Base-by-base conservation (phyloP, 23 tunicate genomes). In the Ascidia mentula region DNA sequence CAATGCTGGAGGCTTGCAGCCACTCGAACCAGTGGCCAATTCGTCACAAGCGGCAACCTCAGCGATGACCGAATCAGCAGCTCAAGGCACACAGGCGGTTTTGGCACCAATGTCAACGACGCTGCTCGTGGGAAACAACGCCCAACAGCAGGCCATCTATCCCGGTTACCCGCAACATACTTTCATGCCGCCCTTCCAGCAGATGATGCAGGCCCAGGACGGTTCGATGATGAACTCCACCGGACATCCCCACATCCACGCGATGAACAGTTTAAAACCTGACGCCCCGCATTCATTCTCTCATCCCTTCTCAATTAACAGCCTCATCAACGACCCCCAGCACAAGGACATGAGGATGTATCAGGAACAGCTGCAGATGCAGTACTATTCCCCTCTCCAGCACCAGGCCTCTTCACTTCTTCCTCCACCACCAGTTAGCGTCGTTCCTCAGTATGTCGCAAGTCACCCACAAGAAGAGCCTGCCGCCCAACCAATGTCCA, bases 291-390 rank as follows among this genome's bases (percentile, higher is more conserved):
- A 53, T 9, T 88, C 93, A 5, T 84, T 84, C 60, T 77, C 98
- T 12, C 98, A 93, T 69, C 98, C 98, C 15, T 93, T 93, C 72
- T 93, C 98, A 18, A 93, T 93, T 69, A 93, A 80, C 87, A 88
- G 94, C 59, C 36, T 93, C 24, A 87, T 89, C 75, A 73, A 39
- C 34, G 96, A 84, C 0, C 86, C 83, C 69, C 86, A 90, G 36
- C 73, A 78, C 45, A 85, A 90, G 38, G 97, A 92, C 37, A 76
- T 92, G 79, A 45, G 90, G 17, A 45, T 78, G 33, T 92, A 92
- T 72, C 92, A 79, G 31, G 97, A 92, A 40, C 69, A 53, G 24
- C 34, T 87, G 31, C 86, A 75, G 65, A 81, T 85, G 90, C 96
- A 88, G 31, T 87, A 92, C 60, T 87, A 92, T 75, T 35, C 77